phyloP scores from a whole-genome alignment of 1,140 invertebrate genomes.

The Tachypleus tridentatus region DNA sequence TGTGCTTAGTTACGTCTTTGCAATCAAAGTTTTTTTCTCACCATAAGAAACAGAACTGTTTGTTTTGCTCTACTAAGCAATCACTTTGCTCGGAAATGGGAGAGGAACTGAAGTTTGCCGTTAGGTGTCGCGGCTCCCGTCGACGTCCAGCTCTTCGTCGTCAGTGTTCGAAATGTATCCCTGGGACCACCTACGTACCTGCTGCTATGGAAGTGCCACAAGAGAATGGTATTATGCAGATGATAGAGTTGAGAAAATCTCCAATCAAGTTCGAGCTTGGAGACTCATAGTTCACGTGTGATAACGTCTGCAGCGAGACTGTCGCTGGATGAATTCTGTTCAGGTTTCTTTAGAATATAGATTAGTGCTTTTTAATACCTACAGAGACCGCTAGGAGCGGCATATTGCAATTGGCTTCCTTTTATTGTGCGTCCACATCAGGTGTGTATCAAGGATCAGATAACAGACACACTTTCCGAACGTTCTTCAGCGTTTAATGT shows the following conservation, averaged over 20 bases:
- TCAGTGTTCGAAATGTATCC: slow-evolving; percentile 52
- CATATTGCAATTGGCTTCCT: too few relatives aligned
- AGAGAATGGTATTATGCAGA: slow-evolving; percentile 46
- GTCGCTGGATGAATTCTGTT: too few relatives aligned
- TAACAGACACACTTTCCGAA: too few relatives aligned
- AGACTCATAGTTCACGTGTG: background rate
- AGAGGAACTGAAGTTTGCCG: slow-evolving; percentile 80
- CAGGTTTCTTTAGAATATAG: too few relatives aligned
- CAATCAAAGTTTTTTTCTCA: background rate
- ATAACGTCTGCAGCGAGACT: background rate
- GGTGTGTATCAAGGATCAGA: too few relatives aligned
- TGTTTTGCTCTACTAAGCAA: slow-evolving; percentile 44
- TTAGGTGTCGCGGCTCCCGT: slow-evolving; percentile 69
- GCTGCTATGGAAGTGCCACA: slow-evolving; percentile 45
- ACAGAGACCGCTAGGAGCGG: too few relatives aligned
- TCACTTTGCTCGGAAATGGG: slow-evolving; percentile 91
- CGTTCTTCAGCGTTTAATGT: too few relatives aligned
- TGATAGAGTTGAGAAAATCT: slow-evolving; percentile 47
- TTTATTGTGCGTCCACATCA: too few relatives aligned
- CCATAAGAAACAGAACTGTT: slow-evolving; percentile 14
- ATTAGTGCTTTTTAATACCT: too few relatives aligned
- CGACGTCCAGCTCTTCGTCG: slow-evolving; percentile 62
- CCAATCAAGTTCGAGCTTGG: slow-evolving; percentile 42
- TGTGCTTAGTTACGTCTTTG: too few relatives aligned
- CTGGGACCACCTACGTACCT: slow-evolving; percentile 51